Evolutionary conservation across 2,797 vertebrate genomes (phyloP), one percentile per base, ranked within the genome.

Genomic region (Neosilurus hyrtlii): DNA sequence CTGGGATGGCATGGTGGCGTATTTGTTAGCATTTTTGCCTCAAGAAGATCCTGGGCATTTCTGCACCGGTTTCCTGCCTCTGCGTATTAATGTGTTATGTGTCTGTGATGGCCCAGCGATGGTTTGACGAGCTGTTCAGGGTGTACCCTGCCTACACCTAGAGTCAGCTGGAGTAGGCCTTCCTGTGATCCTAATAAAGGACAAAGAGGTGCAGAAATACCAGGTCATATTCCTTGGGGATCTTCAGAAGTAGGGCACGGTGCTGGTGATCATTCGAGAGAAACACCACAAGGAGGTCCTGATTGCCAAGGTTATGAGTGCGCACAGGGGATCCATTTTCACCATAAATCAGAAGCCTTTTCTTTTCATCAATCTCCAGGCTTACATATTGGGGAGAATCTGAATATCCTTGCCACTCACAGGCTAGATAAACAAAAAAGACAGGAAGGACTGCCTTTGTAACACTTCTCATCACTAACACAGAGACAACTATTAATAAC

Each of bases 221-320:
- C 93, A 99, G 91, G 90, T 99, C 97, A 0, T 97, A 97, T 86
- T 98, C 97, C 88, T 97, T 97, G 14, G 95, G 96, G 30, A 96
- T 94, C 92, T 96, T 97, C 84, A 99, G 92, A 82, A 99, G 92
- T 67, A 97, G 89, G 49, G 93, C 89, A 77, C 90, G 95, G 62
- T 88, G 91, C 11, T 95, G 92, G 0, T 72, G 92, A 90, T 97
- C 95, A 83, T 82, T 95, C 82, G 98, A 97, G 52, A 96, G 89
- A 80, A 95, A 84, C 18, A 97, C 86, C 22, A 95, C 92, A 26
- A 97, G 90, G 24, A 88, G 85, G 61, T 90, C 89, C 3, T 94
- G 94, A 26, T 86, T 88, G 63, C 86, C 88, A 83, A 99, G 90
- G 84, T 88, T 94, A 87, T 98, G 88, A 68, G 63, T 92, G n/a